These are phyloP conservation scores for Megaceryle maxima DNA, from an alignment of 2,113 vertebrate genomes.

Conservation along the genomic window DNA sequence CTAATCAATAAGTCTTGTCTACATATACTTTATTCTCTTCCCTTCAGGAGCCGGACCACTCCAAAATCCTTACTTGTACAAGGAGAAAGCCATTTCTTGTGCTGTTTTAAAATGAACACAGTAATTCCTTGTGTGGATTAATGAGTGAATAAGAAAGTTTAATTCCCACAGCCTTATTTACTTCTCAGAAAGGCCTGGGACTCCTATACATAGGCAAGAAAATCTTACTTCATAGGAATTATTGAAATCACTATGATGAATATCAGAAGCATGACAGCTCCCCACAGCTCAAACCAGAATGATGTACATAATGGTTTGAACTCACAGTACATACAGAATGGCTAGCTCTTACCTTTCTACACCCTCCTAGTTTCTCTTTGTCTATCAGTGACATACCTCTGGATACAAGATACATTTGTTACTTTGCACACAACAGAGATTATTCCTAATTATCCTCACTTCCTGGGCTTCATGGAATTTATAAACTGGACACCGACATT, in stretches of 20 bases:
- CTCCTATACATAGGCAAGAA: not conserved
- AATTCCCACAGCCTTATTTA: not conserved
- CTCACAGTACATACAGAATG: not conserved
- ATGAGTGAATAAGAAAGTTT: not conserved
- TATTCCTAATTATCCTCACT: not conserved
- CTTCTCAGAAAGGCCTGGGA: not conserved
- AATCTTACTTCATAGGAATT: not conserved
- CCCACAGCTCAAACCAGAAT: not conserved
- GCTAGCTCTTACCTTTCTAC: not conserved
- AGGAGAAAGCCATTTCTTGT: not conserved
- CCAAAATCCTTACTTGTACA: not conserved
- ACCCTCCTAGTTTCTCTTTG: not conserved
- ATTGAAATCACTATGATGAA: not conserved
- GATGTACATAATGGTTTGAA: not conserved
- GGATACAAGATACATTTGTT: not conserved
- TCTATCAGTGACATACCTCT: not conserved
- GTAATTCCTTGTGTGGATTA: not conserved
- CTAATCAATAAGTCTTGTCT: not conserved
- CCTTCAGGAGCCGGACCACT: not conserved
- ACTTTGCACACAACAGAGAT: not conserved
- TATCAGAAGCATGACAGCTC: not conserved
- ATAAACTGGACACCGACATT: not conserved
- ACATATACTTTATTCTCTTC: not conserved
- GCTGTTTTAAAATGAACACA: not conserved
- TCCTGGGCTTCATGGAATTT: not conserved